These are phyloP conservation scores for Brachionus plicatilis DNA, from an alignment of 1,140 invertebrate species.

Conservation along the genomic window DNA sequence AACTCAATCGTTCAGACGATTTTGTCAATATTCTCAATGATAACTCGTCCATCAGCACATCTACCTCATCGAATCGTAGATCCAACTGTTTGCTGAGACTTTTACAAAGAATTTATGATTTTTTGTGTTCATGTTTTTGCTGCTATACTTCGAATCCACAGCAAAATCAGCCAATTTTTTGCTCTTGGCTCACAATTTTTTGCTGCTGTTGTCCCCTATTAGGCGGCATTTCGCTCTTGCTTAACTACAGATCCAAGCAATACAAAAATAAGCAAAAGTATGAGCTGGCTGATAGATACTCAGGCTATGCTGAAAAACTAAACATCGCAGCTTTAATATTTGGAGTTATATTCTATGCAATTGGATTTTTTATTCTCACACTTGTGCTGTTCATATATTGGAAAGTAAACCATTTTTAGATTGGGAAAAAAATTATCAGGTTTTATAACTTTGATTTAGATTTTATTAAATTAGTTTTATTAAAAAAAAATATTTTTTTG, in stretches of 20 bases:
- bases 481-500: background rate
- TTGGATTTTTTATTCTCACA: conserved; percentile 38
- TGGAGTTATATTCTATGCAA: conserved; percentile 38
- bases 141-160: conserved; percentile 4
- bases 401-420: conserved; percentile 28
- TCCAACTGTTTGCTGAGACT: background rate
- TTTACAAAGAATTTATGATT: background rate
- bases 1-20: conserved; percentile 20
- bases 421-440: background rate
- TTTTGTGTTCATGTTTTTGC: conserved; percentile 25
- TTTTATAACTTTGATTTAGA: background rate
- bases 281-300: conserved; percentile 37
- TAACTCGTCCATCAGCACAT: conserved; percentile 26
- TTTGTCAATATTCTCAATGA: conserved; percentile 32
- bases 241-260: conserved; percentile 27
- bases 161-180: background rate
- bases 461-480: background rate
- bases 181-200: conserved; percentile 29
- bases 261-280: conserved; percentile 24
- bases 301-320: conserved; percentile 31
- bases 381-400: conserved; percentile 35
- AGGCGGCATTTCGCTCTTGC: background rate
- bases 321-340: conserved; percentile 35
- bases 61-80: background rate
- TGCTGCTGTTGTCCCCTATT: conserved; percentile 36